A percentile compares a stretch with the other conserved stretches of the same genome.
phyloP scores from a whole-genome alignment of 2,113 vertebrate genomes.

The Marmota monax region DNA sequence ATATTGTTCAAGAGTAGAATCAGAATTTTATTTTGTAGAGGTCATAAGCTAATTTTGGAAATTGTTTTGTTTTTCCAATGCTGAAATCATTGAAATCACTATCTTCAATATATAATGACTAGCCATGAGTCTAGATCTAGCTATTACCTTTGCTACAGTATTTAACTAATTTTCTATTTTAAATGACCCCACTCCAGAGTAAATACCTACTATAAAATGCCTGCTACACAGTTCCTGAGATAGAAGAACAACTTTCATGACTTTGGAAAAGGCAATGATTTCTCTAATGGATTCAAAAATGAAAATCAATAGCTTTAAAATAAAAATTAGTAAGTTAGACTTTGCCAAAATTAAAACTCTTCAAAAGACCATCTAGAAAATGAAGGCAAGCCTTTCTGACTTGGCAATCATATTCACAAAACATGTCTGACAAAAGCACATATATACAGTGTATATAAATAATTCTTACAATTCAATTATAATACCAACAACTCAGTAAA shows the following conservation, averaged over 20 bases:
- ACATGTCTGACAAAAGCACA: background rate
- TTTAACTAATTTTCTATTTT: conserved; percentile 28
- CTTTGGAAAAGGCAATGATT: background rate
- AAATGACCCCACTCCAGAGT: background rate
- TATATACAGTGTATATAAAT: background rate
- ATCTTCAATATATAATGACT: background rate
- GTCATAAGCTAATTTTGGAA: background rate
- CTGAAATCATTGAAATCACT: background rate
- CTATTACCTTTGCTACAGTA: background rate
- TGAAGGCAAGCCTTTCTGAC: background rate
- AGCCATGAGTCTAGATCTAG: background rate
- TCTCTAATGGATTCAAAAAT: background rate
- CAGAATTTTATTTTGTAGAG: conserved; percentile 14
- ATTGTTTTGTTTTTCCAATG: background rate
- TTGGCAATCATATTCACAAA: background rate
- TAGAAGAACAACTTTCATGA: background rate
- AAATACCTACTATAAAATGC: background rate
- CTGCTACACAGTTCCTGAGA: conserved; percentile 43
- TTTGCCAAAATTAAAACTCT: conserved; percentile 49
- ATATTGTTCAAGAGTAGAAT: background rate
- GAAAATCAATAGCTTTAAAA: background rate
- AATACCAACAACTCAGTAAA: background rate
- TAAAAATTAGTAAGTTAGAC: conserved; percentile 31
- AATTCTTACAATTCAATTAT: background rate
- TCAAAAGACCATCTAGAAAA: conserved; percentile 18